Conservation (phyloP, 1,140 invertebrate species). For the Cecropterus lyciades region DNA sequence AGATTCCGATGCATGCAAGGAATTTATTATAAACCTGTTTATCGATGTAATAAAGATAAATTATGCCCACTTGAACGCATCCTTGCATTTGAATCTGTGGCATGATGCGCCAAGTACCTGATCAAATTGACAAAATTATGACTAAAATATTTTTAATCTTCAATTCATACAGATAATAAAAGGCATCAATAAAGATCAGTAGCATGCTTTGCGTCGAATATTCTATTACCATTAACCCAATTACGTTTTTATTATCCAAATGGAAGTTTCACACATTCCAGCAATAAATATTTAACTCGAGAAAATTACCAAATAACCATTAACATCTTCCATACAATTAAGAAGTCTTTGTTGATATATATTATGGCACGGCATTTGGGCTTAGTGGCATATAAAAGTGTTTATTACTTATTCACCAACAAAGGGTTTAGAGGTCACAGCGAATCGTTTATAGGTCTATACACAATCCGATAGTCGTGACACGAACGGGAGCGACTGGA, state of each 20-base stretch:
- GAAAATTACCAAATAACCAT: constrained; percentile 1
- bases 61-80: constrained; percentile 4
- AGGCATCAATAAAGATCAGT: background rate
- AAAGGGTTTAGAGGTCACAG: constrained; percentile 27
- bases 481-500: constrained; percentile 21
- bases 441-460: constrained; percentile 19
- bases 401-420: constrained; percentile 11
- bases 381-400: constrained; percentile 1
- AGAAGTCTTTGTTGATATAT: background rate
- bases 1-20: constrained; percentile 24
- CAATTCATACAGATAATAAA: background rate
- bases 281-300: constrained; percentile 1
- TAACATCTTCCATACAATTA: background rate
- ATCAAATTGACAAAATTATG: background rate
- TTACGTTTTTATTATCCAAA: background rate
- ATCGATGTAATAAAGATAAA: constrained; percentile 11
- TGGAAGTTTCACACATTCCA: background rate
- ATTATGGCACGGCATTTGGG: background rate
- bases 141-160: background rate
- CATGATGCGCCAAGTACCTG: background rate
- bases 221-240: background rate
- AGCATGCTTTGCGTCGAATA: background rate
- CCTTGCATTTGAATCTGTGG: constrained; percentile 12
- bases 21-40: constrained; percentile 30
- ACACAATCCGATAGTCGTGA: constrained; percentile 22